Conservation (phyloP, 2,113 vertebrate species). For the Mirounga angustirostris region DNA sequence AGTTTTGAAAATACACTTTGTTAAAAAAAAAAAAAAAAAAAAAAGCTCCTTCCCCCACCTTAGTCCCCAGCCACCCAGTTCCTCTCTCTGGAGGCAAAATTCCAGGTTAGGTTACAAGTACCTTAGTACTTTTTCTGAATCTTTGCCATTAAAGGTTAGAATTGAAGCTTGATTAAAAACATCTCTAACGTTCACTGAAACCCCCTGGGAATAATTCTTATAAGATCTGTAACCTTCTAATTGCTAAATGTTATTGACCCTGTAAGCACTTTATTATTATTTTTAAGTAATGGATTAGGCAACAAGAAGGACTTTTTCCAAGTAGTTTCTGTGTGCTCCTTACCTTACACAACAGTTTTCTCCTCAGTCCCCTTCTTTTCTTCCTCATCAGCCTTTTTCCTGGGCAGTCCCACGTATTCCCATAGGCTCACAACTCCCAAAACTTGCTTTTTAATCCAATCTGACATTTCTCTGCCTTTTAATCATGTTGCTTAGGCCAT, state of each 20-base stretch:
- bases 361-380: background rate
- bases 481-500: background rate
- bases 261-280: background rate
- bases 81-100: background rate
- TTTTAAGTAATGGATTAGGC: background rate
- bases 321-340: background rate
- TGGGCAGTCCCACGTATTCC: background rate
- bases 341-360: background rate
- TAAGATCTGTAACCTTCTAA: background rate
- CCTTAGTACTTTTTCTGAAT: background rate
- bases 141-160: slow-evolving; percentile 38
- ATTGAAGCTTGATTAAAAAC: slow-evolving; percentile 44
- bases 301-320: background rate
- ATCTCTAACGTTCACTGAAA: background rate
- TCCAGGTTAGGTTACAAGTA: background rate
- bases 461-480: slow-evolving; percentile 41
- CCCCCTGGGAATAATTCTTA: background rate
- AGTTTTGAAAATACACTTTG: no score
- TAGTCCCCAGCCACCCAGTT: background rate
- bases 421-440: background rate
- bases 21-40: background rate
- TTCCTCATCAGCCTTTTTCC: background rate
- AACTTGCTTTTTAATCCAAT: background rate
- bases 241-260: background rate
- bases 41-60: background rate